A percentile compares a stretch with the other conserved stretches of the same genome.
phyloP scores from a whole-genome alignment of 2,113 vertebrate genomes.

The Todiramphus saurophagus region DNA sequence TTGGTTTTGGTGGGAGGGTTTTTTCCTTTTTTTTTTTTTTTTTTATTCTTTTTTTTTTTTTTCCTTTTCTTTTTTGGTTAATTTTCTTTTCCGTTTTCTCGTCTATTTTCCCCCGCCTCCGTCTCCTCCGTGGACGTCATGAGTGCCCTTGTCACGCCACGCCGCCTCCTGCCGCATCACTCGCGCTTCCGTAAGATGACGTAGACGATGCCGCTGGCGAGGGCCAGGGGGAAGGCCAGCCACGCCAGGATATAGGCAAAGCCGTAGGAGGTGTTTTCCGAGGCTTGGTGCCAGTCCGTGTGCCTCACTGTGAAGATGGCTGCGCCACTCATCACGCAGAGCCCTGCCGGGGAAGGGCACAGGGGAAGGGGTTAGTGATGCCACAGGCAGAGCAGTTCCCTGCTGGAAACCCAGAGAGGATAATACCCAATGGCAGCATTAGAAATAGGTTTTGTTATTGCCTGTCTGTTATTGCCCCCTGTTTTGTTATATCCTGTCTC shows the following conservation, averaged over 20 bases:
- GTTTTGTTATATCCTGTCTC: too few species aligned
- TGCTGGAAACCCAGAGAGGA: not conserved
- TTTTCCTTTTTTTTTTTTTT: not conserved
- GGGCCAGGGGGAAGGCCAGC: conserved; percentile 91
- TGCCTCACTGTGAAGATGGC: conserved; percentile 95
- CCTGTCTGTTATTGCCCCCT: too few species aligned
- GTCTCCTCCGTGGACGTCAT: conserved; percentile 40
- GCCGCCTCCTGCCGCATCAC: conserved; percentile 59
- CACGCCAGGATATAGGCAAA: conserved; percentile 96
- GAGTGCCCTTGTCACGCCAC: not conserved
- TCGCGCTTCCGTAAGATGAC: conserved; percentile 96
- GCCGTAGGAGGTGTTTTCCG: conserved; percentile 72
- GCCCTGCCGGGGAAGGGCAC: conserved; percentile 72
- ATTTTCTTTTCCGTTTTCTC: conserved; percentile 52
- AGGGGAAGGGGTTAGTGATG: not conserved
- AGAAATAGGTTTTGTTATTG: not conserved
- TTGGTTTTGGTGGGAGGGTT: conserved; percentile 43
- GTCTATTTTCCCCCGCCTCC: conserved; percentile 60
- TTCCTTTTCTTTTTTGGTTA: not conserved
- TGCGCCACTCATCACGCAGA: conserved; percentile 92
- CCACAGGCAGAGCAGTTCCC: fast-evolving
- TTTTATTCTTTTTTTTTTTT: not conserved
- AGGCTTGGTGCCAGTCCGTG: conserved; percentile 76
- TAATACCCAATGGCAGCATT: fast-evolving
- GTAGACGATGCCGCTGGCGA: conserved; percentile 93